Evolutionary conservation across 1,140 invertebrate species (phyloP), one percentile per base, ranked within the genome.

Genomic region (Drosophila malerkotliana): DNA sequence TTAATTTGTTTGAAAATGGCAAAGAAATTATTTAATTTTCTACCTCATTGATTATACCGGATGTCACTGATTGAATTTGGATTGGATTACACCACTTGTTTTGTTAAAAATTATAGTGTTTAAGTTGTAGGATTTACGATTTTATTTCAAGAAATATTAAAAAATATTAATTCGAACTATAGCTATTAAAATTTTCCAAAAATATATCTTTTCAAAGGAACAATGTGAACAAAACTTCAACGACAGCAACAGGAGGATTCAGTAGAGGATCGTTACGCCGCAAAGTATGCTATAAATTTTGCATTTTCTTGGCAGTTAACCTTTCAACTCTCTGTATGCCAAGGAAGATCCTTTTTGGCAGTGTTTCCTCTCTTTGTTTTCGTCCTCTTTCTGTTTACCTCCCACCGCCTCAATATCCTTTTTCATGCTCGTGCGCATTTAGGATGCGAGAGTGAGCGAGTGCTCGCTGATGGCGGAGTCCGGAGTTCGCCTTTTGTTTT

Each of bases 401-500:
- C 67, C 67, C 66, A 69, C 52, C 24, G 48, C 15, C 47, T n/a
- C 49, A 51, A 51, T 44, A 28, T 51, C 34, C 41, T 52, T 49
- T 24, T 57, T 62, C 10, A 49, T 74, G 14, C 67, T 60, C 34
- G 30, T 32, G 52, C 39, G 26, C 37, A 47, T 47, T 47, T n/a
- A 21, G 24, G 8, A 51, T 56, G 34, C 58, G 51, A 72, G 68
- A 59, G 66, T 44, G 64, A 68, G 62, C 62, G 62, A 48, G 56
- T 45, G 44, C 34, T 48, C 14, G 47, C 18, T 26, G 56, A 14
- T 66, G 14, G 18, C 34, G 34, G 44, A 44, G 49, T 30, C 34
- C 41, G 54, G 72, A 74, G 72, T 75, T 53, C 62, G 60, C 37
- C 72, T 75, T 66, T 75, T 75, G 60, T 75, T 75, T 64, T 67